A percentile compares a stretch with the other conserved stretches of the same genome.
These are phyloP conservation scores for Neoascia interrupta DNA, from an alignment of 2,888 invertebrate species.

Conservation along the genomic window DNA sequence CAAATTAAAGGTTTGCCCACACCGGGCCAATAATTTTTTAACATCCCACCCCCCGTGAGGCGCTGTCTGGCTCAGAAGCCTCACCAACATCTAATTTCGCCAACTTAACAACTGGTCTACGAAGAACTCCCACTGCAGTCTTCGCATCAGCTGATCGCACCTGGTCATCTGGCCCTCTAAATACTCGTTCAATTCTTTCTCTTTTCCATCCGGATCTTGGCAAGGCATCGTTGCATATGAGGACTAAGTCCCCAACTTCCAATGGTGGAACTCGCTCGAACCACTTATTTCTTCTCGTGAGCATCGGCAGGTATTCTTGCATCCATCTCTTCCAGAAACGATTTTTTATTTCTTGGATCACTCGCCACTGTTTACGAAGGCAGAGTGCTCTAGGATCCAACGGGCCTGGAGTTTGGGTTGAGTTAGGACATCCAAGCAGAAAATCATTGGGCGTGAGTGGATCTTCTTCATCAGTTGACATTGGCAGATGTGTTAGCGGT, in stretches of 20 bases:
- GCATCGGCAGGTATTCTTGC: slow-evolving; percentile 10
- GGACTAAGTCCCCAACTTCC: slow-evolving; percentile 27
- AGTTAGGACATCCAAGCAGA: neutral
- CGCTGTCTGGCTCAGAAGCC: neutral
- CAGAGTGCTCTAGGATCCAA: neutral
- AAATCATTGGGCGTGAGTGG: slow-evolving; percentile 6
- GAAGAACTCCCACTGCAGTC: slow-evolving; percentile 28
- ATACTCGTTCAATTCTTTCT: slow-evolving; percentile 32
- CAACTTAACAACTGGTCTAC: slow-evolving; percentile 33
- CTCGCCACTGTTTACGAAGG: slow-evolving; percentile 32
- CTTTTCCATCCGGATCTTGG: slow-evolving; percentile 45
- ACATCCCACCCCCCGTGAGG: slow-evolving; percentile 28
- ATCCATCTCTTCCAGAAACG: slow-evolving; percentile 26
- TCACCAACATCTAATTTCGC: slow-evolving; percentile 47
- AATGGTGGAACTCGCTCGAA: slow-evolving; percentile 12
- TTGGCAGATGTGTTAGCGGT: neutral
- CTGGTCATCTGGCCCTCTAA: slow-evolving; percentile 36
- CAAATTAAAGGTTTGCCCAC: too few species aligned
- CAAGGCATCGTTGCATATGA: slow-evolving; percentile 32
- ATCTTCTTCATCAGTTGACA: neutral
- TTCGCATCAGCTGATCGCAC: slow-evolving; percentile 45
- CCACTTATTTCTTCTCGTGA: slow-evolving; percentile 4
- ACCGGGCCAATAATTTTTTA: too few species aligned
- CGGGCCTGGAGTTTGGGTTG: slow-evolving; percentile 1
- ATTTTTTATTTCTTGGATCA: slow-evolving; percentile 14